A percentile compares a stretch with the other conserved stretches of the same genome.
phyloP scores from a whole-genome alignment of 92 coral and sea anemone species.

The Umimayanthus kanabou region DNA sequence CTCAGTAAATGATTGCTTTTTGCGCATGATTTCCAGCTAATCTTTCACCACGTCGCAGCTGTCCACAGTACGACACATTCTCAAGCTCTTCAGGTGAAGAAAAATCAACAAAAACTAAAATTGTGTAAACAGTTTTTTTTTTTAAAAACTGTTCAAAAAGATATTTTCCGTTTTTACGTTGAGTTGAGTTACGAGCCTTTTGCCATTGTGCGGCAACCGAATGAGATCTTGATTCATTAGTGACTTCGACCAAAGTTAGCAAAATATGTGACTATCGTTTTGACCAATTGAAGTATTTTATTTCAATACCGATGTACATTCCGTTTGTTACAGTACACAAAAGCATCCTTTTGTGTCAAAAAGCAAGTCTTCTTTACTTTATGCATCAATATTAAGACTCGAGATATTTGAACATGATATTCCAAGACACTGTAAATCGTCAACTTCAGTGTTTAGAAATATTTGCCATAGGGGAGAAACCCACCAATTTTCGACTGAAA shows the following conservation, averaged over 20 bases:
- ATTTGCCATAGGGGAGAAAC: neutral
- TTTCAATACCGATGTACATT: too few relatives aligned
- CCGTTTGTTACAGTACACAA: neutral
- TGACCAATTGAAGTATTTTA: neutral
- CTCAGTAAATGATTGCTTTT: neutral
- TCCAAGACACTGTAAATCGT: neutral
- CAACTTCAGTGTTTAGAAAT: neutral
- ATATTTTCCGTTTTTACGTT: neutral
- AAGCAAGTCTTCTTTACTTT: too few relatives aligned
- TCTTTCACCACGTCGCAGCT: conserved; percentile 1
- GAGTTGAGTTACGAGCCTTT: neutral
- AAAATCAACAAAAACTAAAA: neutral
- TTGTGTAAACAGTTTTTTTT: neutral
- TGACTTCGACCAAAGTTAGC: neutral
- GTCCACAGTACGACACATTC: neutral
- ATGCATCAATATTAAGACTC: too few relatives aligned
- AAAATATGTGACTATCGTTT: neutral
- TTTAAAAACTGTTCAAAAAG: neutral
- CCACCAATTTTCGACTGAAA: neutral
- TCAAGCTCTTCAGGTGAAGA: neutral
- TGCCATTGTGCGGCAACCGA: neutral
- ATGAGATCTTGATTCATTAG: neutral
- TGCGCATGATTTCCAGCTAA: neutral
- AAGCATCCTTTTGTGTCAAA: neutral
- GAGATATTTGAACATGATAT: neutral